A percentile compares a stretch with the other conserved stretches of the same genome.
These are phyloP conservation scores for Phasia obesa DNA, from an alignment of 2,888 invertebrate species.

Conservation along the genomic window DNA sequence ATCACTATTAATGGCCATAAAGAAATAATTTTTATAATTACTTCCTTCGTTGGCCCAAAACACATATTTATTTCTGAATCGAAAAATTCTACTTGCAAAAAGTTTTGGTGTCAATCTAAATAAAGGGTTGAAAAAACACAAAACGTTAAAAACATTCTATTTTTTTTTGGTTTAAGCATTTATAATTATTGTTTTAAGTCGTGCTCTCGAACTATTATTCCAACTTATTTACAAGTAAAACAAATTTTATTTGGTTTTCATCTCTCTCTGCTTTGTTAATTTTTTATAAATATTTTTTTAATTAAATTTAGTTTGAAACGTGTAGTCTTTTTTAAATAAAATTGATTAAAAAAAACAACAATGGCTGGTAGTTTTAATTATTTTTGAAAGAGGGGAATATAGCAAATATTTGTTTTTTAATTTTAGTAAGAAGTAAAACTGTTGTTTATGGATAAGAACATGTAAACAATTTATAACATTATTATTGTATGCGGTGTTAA, in stretches of 20 bases:
- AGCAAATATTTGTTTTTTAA: too few species aligned
- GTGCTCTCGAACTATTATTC: constrained; percentile 42
- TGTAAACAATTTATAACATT: too few species aligned
- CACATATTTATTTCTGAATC: not conserved
- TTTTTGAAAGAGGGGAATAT: not conserved
- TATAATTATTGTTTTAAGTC: constrained; percentile 19
- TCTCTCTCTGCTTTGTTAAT: constrained; percentile 43
- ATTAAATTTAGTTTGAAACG: constrained; percentile 52
- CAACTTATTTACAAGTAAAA: constrained; percentile 31
- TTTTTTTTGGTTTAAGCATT: constrained; percentile 24
- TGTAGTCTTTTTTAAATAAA: constrained; percentile 67
- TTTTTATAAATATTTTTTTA: constrained; percentile 45
- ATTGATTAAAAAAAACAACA: constrained; percentile 35
- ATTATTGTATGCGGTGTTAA: too few species aligned
- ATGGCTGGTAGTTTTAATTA: constrained; percentile 8
- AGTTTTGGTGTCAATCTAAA: not conserved
- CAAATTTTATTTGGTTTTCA: constrained; percentile 43
- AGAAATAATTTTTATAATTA: constrained; percentile 14
- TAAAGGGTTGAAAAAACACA: not conserved
- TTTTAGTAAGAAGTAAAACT: too few species aligned
- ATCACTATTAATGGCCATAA: constrained; percentile 15
- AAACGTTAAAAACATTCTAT: constrained; percentile 39
- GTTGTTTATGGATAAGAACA: too few species aligned
- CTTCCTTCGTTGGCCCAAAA: not conserved
- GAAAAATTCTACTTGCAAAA: constrained; percentile 37